Conservation (phyloP, 1,140 invertebrate genomes). For the Reticulitermes speratus region DNA sequence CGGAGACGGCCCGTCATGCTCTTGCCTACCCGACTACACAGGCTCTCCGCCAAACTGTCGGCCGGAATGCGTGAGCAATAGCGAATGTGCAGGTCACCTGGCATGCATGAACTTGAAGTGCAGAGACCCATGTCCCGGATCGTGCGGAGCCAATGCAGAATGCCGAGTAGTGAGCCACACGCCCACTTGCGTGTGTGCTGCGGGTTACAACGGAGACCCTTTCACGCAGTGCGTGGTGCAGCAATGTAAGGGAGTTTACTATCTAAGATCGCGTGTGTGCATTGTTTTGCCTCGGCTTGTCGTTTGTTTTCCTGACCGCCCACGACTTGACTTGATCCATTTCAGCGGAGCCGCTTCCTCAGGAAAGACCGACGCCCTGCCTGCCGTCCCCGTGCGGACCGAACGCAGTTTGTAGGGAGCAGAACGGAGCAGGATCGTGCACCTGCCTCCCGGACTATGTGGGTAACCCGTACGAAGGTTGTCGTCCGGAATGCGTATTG, state of each 20-base stretch:
- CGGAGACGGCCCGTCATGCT: constrained; percentile 53
- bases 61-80: constrained; percentile 53
- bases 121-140: constrained; percentile 53
- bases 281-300: constrained; percentile 11
- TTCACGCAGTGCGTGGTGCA: constrained; percentile 48
- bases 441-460: constrained; percentile 65
- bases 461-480: constrained; percentile 71
- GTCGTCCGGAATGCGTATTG: constrained; percentile 62
- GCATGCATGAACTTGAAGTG: constrained; percentile 56
- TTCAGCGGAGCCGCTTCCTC: constrained; percentile 36
- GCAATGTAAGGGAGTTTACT: constrained; percentile 42
- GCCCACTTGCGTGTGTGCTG: constrained; percentile 50
- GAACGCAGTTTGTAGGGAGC: constrained; percentile 63
- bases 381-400: constrained; percentile 66
- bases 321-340: constrained; percentile 38
- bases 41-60: constrained; percentile 55
- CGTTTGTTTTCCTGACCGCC: constrained; percentile 12
- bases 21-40: constrained; percentile 51
- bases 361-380: constrained; percentile 54
- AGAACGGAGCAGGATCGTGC: constrained; percentile 62
- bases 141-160: constrained; percentile 59
- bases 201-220: constrained; percentile 50
- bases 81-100: constrained; percentile 49
- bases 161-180: constrained; percentile 62
- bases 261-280: background rate